A percentile compares a stretch with the other conserved stretches of the same genome.
phyloP scores from a whole-genome alignment of 2,113 vertebrate genomes.

The Paralichthys olivaceus region DNA sequence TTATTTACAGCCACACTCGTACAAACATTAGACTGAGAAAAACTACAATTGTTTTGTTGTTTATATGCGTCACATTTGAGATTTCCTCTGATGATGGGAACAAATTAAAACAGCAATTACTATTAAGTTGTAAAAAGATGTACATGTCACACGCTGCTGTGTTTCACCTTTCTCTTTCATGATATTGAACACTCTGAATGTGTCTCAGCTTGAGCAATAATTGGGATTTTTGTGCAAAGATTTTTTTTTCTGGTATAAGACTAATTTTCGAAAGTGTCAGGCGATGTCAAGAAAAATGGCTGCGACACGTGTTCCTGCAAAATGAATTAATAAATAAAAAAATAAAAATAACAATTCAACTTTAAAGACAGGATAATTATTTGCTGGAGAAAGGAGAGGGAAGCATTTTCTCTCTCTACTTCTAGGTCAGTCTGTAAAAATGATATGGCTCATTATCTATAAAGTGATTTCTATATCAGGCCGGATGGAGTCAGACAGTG shows the following conservation, averaged over 20 bases:
- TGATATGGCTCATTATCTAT: conserved; percentile 24
- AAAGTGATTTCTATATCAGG: conserved; percentile 23
- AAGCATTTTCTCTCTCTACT: background rate
- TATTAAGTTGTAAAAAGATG: background rate
- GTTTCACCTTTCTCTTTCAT: background rate
- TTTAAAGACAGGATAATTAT: background rate
- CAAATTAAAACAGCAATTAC: too few species aligned
- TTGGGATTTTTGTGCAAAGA: too few species aligned
- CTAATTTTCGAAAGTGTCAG: background rate
- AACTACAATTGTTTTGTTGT: background rate
- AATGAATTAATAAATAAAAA: background rate
- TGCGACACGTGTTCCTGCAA: background rate
- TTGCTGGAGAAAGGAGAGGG: background rate
- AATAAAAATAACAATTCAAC: background rate
- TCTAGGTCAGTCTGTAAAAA: background rate
- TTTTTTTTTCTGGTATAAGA: background rate
- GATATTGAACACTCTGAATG: background rate
- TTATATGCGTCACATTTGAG: background rate
- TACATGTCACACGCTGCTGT: background rate
- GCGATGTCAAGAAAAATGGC: background rate
- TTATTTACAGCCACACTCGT: background rate
- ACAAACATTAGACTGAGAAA: background rate
- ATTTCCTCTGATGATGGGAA: background rate
- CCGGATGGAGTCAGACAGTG: background rate
- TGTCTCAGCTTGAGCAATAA: background rate